These are phyloP conservation scores for Nephila pilipes DNA, from an alignment of 1,140 invertebrate species.

Conservation along the genomic window DNA sequence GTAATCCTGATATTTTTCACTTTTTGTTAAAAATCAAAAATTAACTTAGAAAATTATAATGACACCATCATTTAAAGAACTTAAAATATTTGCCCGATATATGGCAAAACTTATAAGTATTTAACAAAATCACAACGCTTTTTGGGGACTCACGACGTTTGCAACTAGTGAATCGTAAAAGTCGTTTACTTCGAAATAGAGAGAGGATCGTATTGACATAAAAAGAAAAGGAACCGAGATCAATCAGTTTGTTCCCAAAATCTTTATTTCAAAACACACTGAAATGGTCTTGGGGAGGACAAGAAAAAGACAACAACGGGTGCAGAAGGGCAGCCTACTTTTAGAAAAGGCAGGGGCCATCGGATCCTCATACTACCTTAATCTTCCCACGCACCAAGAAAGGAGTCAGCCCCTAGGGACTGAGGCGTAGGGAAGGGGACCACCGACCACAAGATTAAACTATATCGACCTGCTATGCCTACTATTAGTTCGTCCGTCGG, in stretches of 20 bases:
- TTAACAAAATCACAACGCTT: too few relatives aligned
- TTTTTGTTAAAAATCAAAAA: too few relatives aligned
- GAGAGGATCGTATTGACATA: neutral
- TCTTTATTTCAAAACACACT: neutral
- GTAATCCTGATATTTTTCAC: too few relatives aligned
- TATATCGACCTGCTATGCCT: slow-evolving; percentile 67
- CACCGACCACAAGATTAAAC: slow-evolving; percentile 68
- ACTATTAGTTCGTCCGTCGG: slow-evolving; percentile 33
- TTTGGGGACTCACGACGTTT: neutral
- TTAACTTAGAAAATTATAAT: too few relatives aligned
- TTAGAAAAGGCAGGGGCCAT: neutral
- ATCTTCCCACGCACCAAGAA: slow-evolving; percentile 57
- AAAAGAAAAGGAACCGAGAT: neutral
- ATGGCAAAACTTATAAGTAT: too few relatives aligned
- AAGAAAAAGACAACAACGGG: slow-evolving; percentile 37
- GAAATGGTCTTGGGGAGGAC: neutral
- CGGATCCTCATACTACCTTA: slow-evolving; percentile 24
- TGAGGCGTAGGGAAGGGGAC: slow-evolving; percentile 29
- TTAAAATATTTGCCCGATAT: too few relatives aligned
- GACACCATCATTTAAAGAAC: too few relatives aligned
- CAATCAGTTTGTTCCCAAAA: neutral
- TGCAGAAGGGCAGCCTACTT: neutral
- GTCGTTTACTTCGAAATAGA: neutral
- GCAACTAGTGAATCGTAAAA: neutral
- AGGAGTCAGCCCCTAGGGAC: slow-evolving; percentile 38